Evolutionary conservation across 2,797 vertebrate species (phyloP).

Genomic region (Peromyscus melanophrys): DNA sequence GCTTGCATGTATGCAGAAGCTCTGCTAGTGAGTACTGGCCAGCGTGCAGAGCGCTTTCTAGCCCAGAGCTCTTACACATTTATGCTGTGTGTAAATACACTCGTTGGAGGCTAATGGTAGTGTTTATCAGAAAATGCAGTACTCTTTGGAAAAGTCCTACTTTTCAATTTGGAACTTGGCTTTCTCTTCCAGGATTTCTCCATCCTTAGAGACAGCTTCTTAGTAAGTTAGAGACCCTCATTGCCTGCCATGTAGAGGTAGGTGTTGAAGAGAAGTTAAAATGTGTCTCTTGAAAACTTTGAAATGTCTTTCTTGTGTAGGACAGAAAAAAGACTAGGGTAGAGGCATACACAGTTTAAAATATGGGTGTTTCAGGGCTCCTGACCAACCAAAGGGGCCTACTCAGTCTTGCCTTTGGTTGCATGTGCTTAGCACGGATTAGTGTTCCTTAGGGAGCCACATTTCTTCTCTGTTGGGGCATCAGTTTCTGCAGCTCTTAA

Average conservation of each 20-base stretch:
- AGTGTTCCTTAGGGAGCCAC: not conserved
- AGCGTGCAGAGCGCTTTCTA: not conserved
- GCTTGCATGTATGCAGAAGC: not conserved
- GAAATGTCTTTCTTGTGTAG: not conserved
- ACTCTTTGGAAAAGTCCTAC: conserved; percentile 42
- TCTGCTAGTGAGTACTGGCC: not conserved
- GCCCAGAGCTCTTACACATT: not conserved
- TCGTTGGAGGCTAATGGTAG: not conserved
- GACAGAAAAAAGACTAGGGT: not conserved
- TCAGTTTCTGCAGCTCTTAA: conserved; percentile 9
- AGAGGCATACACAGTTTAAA: not conserved
- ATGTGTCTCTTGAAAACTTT: conserved; percentile 53
- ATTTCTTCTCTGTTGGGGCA: not conserved
- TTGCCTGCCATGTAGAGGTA: conserved; percentile 6
- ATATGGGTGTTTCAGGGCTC: not conserved
- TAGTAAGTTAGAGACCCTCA: conserved; percentile 35
- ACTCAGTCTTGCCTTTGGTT: not conserved
- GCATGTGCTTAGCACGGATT: not conserved
- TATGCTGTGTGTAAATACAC: not conserved
- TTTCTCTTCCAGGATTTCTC: conserved; percentile 12
- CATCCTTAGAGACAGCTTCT: conserved; percentile 53
- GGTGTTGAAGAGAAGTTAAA: conserved; percentile 29
- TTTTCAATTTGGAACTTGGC: conserved; percentile 53
- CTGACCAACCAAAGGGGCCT: not conserved
- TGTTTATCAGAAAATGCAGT: conserved; percentile 37